Base-by-base conservation (phyloP, 2,888 invertebrate species). In the Drosophila eohydei region DNA sequence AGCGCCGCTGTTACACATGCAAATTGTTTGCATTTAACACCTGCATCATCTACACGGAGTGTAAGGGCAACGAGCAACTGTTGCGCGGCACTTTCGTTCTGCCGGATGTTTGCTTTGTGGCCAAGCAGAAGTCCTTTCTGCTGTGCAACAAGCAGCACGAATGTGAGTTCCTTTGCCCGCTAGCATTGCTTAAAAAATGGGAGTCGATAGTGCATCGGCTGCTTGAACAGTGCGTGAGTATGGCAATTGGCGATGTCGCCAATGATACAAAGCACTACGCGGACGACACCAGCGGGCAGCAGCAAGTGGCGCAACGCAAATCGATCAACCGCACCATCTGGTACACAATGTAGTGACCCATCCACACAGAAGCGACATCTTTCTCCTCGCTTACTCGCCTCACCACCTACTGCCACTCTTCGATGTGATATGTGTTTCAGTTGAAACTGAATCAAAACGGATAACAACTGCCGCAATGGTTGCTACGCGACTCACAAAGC, bases 21-120 rank as follows among this genome's bases (percentile, higher is more conserved):
- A 79, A 80, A 77, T 48, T 77, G 64, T 74, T 69, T 54, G 72
- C 62, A n/a, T 74, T 80, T 54, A 67, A 70, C 57, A 74, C 64
- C 57, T 77, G 74, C 55, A 54, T 74, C 54, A 62, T 74, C 51
- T 74, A 65, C 28, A 67, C 69, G 14, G 77, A 74, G 54, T 8
- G 21, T 0, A 68, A 70, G 44, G 56, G 43, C 2, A 0, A 38
- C 36, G 70, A 57, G 32, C 77, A 70, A 55, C 16, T 62, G 64
- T 6, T 67, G 57, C 67, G 69, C 4, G 71, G 77, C 38, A 65
- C 21, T 9, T 76, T 80, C 34, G 8, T 60, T n/a, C 30, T 76
- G 51, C 73, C 71, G 43, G 77, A 80, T 36, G 64, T 80, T 6
- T 68, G 66, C 43, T 50, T 80, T 56, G 64, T 67, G 61, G 51